Conservation (phyloP, 1,140 invertebrate species). For the Microplitis demolitor region DNA sequence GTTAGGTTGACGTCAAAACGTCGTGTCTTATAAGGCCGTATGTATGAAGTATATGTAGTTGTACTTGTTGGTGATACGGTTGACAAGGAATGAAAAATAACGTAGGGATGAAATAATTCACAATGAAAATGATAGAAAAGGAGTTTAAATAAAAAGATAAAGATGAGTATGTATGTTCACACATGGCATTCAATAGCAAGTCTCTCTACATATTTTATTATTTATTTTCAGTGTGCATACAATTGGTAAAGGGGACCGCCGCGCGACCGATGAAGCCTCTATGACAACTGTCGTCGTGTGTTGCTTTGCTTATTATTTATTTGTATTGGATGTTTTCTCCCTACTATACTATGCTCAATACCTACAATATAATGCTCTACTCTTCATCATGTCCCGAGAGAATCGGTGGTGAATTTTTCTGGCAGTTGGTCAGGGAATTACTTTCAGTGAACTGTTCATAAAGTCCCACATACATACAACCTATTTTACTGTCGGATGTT, state of each 20-base stretch:
- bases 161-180: not conserved
- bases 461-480: not conserved
- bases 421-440: not conserved
- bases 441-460: not conserved
- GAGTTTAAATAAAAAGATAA: not conserved
- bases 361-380: not conserved
- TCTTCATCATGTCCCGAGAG: not conserved
- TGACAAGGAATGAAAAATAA: not conserved
- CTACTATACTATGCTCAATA: not conserved
- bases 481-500: too few relatives aligned
- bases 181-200: slow-evolving; percentile 1
- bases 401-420: not conserved
- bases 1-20: slow-evolving; percentile 1
- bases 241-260: not conserved
- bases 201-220: slow-evolving; percentile 25
- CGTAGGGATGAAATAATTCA: not conserved
- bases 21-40: not conserved
- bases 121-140: not conserved
- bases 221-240: slow-evolving; percentile 30
- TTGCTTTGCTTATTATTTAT: slow-evolving; percentile 31
- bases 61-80: not conserved
- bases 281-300: slow-evolving; percentile 27
- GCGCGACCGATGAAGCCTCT: not conserved
- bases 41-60: too few relatives aligned
- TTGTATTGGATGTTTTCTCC: slow-evolving; percentile 15